These are phyloP conservation scores for Deroptyus accipitrinus DNA, from an alignment of 2,113 vertebrate genomes.

Conservation along the genomic window DNA sequence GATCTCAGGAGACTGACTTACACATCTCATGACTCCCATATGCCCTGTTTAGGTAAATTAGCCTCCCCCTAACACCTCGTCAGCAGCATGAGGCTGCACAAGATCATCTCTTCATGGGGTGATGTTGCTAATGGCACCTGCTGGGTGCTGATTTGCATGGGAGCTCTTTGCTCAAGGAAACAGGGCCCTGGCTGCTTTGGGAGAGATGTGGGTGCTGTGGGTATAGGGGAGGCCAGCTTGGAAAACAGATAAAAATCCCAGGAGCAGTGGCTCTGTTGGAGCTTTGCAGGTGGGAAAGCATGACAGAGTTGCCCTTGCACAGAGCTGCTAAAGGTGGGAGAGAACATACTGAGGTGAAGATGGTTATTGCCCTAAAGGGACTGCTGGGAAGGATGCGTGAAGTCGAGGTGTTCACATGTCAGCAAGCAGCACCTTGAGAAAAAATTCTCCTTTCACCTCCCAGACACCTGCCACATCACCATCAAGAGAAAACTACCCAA, in stretches of 20 bases:
- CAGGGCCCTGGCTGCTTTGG: background rate
- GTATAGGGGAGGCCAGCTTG: background rate
- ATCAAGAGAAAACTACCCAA: background rate
- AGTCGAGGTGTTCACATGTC: rapidly evolving
- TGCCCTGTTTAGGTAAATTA: background rate
- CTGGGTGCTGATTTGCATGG: rapidly evolving
- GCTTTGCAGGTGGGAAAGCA: background rate
- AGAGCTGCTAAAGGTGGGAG: background rate
- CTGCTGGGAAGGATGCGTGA: background rate
- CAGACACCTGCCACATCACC: background rate
- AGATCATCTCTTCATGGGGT: background rate
- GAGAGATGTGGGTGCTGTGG: rapidly evolving
- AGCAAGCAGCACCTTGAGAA: background rate
- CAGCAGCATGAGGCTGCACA: background rate
- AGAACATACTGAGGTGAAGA: background rate
- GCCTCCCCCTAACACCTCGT: background rate
- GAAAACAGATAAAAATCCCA: background rate
- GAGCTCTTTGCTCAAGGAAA: background rate
- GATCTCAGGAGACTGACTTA: background rate
- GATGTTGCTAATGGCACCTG: rapidly evolving
- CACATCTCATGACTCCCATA: background rate
- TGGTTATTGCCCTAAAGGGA: rapidly evolving
- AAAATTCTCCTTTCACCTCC: background rate
- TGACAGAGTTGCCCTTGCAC: rapidly evolving
- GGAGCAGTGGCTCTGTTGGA: background rate